Percentiles rank a stretch among this genome's conserved stretches.
These are phyloP conservation scores for Slavum lentiscoides DNA, from an alignment of 2,888 invertebrate genomes.

Conservation along the genomic window DNA sequence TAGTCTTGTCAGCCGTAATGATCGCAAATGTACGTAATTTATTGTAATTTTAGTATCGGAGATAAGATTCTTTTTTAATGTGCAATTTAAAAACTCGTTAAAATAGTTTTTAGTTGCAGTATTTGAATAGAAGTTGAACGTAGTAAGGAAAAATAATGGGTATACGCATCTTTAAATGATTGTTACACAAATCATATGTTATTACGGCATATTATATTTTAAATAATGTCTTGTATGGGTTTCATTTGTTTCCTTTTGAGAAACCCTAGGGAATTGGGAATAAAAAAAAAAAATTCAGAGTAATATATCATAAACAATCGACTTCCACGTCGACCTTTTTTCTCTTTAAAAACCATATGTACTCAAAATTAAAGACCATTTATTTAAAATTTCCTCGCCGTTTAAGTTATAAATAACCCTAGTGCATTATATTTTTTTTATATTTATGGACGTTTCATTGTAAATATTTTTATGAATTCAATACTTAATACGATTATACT, in stretches of 20 bases:
- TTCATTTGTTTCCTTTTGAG: neutral
- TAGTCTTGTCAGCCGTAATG: no score
- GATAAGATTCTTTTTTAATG: no score
- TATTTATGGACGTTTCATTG: neutral
- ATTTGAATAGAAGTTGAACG: no score
- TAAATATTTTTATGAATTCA: no score
- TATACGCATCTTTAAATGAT: no score
- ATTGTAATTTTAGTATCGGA: no score
- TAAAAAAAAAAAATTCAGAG: neutral
- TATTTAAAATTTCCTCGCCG: neutral
- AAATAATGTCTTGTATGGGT: neutral
- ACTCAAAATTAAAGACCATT: constrained; percentile 1
- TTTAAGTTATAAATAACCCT: neutral
- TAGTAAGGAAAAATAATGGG: no score
- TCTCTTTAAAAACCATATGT: neutral
- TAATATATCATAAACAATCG: constrained; percentile 21
- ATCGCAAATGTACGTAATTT: no score
- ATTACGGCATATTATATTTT: neutral
- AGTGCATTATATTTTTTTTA: neutral
- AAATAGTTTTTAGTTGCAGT: no score
- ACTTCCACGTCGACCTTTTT: neutral
- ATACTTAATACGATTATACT: no score
- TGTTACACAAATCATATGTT: no score
- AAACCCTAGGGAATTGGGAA: neutral
- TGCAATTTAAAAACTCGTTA: no score